Conservation (phyloP, 2,797 vertebrate genomes). For the Geotrypetes seraphini region DNA sequence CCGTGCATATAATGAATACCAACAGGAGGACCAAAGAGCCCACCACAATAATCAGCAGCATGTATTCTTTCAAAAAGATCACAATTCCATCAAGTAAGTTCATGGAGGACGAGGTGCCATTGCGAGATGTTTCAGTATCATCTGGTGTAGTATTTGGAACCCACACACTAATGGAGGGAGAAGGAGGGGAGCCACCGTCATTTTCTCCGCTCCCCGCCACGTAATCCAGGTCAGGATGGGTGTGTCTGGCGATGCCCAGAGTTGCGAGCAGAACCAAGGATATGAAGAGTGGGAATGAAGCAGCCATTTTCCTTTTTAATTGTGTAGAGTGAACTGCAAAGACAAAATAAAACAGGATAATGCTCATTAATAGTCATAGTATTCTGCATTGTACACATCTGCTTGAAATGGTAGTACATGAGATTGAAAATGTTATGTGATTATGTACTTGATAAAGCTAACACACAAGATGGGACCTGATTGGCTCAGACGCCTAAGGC, state of each 20-base stretch:
- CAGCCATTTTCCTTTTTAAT: conserved; percentile 5
- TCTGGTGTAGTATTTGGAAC: conserved; percentile 30
- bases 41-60: conserved; percentile 82
- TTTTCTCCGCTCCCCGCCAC: conserved; percentile 70
- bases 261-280: conserved; percentile 15
- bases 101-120: conserved; percentile 53
- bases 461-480: too few relatives aligned
- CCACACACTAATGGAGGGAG: conserved; percentile 33
- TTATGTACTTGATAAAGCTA: too few relatives aligned
- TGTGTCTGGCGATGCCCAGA: background rate
- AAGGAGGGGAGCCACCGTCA: conserved; percentile 60
- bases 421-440: too few relatives aligned
- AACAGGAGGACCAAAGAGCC: conserved; percentile 79
- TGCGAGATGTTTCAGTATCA: conserved; percentile 45
- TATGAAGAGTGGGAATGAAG: rapidly evolving
- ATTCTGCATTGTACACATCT: too few relatives aligned
- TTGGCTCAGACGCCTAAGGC: too few relatives aligned
- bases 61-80: conserved; percentile 80
- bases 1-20: conserved; percentile 84
- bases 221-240: conserved; percentile 28
- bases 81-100: conserved; percentile 70
- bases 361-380: too few relatives aligned
- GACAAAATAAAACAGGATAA: background rate
- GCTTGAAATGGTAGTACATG: too few relatives aligned
- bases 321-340: background rate